Conservation (phyloP, 1,140 invertebrate genomes). For the Pentalonia nigronervosa region DNA sequence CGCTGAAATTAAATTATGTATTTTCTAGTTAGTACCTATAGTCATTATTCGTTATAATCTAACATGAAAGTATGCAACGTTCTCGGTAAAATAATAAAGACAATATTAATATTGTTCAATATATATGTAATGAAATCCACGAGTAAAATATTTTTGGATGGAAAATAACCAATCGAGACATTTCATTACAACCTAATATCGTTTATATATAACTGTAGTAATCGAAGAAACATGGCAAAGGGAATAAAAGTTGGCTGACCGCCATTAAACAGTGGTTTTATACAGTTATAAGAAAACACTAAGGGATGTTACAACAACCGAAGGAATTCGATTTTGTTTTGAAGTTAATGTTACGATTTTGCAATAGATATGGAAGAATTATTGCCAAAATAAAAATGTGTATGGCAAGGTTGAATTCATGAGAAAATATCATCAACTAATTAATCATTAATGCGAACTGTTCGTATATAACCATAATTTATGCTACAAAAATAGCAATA, state of each 20-base stretch:
- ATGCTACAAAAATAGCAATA: background rate
- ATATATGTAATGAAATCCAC: background rate
- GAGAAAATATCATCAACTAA: background rate
- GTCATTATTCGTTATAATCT: too few relatives aligned
- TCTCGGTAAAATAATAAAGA: too few relatives aligned
- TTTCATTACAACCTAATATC: background rate
- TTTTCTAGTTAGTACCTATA: too few relatives aligned
- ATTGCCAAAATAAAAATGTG: background rate
- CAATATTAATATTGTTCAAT: background rate
- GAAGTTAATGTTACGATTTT: conserved; percentile 6
- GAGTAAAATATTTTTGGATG: background rate
- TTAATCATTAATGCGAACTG: background rate
- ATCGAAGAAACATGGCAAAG: conserved; percentile 5
- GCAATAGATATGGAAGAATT: background rate
- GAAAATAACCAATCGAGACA: conserved; percentile 22
- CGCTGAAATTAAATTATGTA: background rate
- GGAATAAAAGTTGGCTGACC: conserved; percentile 14
- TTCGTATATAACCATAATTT: background rate
- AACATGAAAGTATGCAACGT: too few relatives aligned
- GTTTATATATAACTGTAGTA: background rate
- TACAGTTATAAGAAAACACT: background rate
- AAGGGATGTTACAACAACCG: conserved; percentile 6
- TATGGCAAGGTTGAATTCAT: background rate
- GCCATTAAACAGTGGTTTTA: conserved; percentile 18
- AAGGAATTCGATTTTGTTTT: background rate